Conservation (phyloP, 2,113 vertebrate genomes). For the Alligator sinensis region DNA sequence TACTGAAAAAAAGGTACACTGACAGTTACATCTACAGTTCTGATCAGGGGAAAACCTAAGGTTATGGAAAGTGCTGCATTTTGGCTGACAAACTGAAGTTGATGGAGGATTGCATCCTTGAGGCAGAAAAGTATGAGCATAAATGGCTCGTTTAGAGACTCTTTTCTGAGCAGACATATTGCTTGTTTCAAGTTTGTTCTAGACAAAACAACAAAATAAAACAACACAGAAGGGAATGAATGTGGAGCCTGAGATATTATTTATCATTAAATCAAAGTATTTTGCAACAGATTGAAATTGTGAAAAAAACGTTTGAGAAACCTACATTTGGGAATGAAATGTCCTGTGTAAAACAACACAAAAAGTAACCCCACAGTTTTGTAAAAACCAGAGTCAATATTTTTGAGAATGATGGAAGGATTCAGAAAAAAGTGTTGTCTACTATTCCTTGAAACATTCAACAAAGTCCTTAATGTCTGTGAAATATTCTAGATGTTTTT, state of each 20-base stretch:
- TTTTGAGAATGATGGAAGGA: background rate
- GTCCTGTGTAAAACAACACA: no score
- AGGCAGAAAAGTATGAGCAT: background rate
- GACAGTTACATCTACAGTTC: conserved; percentile 64
- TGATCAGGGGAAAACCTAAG: conserved; percentile 27
- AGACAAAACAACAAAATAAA: background rate
- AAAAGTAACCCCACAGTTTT: background rate
- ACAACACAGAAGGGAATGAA: no score
- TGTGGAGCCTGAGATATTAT: no score
- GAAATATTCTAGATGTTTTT: background rate
- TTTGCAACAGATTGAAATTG: background rate
- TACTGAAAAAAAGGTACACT: conserved; percentile 49
- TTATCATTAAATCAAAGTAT: background rate
- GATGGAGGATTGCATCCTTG: conserved; percentile 38
- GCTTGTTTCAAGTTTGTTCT: background rate
- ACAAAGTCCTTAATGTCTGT: background rate
- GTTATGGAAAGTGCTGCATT: conserved; percentile 65
- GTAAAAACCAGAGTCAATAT: background rate
- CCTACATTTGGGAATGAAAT: background rate
- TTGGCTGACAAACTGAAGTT: conserved; percentile 61
- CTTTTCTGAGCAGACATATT: background rate
- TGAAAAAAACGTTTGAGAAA: background rate
- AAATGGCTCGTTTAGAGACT: background rate
- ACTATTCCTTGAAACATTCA: background rate
- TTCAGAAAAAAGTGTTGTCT: background rate